phyloP scores from a whole-genome alignment of 2,888 invertebrate genomes.

The Agrochola litura region DNA sequence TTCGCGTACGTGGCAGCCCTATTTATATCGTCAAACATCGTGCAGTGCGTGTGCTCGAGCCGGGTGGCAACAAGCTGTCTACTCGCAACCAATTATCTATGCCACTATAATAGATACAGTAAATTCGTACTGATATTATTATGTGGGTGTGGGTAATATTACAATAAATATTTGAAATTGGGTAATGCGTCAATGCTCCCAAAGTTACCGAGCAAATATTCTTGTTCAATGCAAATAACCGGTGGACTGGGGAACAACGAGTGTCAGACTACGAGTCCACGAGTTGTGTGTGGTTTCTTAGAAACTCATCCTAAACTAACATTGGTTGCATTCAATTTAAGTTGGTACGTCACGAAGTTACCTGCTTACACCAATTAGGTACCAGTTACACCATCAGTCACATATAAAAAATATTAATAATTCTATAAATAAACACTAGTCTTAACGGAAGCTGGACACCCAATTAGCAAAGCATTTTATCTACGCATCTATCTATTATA shows the following conservation, averaged over 20 bases:
- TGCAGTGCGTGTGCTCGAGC: conserved; percentile 66
- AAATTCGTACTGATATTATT: conserved; percentile 66
- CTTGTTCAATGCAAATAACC: conserved; percentile 28
- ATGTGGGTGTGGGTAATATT: conserved; percentile 67
- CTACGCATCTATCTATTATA: conserved; percentile 38
- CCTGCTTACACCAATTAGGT: conserved; percentile 39
- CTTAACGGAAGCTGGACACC: conserved; percentile 54
- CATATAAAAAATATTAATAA: conserved; percentile 28
- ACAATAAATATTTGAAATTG: conserved; percentile 69
- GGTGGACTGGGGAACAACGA: conserved; percentile 25
- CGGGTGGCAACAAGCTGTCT: conserved; percentile 82
- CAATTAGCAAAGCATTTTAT: conserved; percentile 61
- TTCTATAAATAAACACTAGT: conserved; percentile 38
- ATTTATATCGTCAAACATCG: conserved; percentile 52
- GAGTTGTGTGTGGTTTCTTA: conserved; percentile 40
- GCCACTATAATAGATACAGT: conserved; percentile 71
- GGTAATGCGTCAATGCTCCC: conserved; percentile 63
- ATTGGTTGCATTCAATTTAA: conserved; percentile 15
- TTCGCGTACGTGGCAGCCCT: conserved; percentile 59
- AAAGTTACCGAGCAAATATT: conserved; percentile 35
- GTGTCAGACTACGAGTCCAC: not conserved
- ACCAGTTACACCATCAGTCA: not conserved
- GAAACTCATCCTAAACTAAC: conserved; percentile 57
- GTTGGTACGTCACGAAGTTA: conserved; percentile 33
- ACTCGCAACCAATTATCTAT: conserved; percentile 75